A percentile compares a stretch with the other conserved stretches of the same genome.
phyloP scores from a whole-genome alignment of 2,888 invertebrate species.

The Drosophila cracens region DNA sequence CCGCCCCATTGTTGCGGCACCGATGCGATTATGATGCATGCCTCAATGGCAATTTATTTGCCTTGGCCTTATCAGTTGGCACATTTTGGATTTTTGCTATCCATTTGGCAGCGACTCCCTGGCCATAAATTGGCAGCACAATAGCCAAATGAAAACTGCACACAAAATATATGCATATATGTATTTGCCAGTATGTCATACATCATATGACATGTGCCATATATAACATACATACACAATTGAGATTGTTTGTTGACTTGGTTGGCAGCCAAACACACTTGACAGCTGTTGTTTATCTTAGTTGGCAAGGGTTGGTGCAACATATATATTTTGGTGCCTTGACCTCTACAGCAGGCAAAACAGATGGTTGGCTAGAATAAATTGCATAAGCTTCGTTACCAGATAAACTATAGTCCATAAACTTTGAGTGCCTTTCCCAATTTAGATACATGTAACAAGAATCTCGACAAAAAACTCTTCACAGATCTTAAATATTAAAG shows the following conservation, averaged over 20 bases:
- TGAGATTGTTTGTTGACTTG: constrained; percentile 14
- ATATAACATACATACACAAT: constrained; percentile 9
- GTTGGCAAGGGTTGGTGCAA: constrained; percentile 26
- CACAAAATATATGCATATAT: constrained; percentile 22
- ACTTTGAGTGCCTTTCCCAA: neutral
- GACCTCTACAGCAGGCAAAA: neutral
- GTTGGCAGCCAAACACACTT: constrained; percentile 24
- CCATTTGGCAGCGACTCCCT: constrained; percentile 66
- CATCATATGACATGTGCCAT: constrained; percentile 27
- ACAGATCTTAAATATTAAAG: neutral
- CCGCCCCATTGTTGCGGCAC: constrained; percentile 17
- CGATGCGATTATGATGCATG: neutral
- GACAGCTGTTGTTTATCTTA: constrained; percentile 22
- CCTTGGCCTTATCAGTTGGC: constrained; percentile 69
- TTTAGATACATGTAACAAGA: too few relatives aligned
- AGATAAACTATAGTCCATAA: neutral
- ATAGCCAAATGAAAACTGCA: constrained; percentile 57
- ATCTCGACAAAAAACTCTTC: neutral
- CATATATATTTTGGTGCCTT: constrained; percentile 7
- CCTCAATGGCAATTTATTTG: constrained; percentile 61
- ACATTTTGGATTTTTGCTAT: constrained; percentile 43
- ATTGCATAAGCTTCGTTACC: neutral
- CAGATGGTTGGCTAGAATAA: neutral
- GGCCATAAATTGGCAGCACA: constrained; percentile 56
- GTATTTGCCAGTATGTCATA: constrained; percentile 20